Percentiles rank a stretch among this genome's conserved stretches.
phyloP scores from a whole-genome alignment of 2,888 invertebrate genomes.

The Drosophila pseudotakahashii region DNA sequence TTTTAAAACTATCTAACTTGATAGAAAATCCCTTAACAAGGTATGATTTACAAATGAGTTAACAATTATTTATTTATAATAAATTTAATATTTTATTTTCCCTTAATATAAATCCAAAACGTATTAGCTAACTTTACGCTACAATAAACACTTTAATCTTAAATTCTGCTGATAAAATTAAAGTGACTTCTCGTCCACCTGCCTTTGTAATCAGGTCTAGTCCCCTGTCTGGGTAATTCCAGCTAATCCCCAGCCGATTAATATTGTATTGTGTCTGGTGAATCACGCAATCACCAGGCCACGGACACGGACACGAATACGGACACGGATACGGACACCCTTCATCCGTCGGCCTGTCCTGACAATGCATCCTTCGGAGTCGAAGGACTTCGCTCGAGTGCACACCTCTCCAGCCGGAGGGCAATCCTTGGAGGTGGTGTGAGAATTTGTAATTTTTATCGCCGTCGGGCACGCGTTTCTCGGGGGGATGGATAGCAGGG shows the following conservation, averaged over 20 bases:
- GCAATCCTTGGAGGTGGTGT: slow-evolving; percentile 18
- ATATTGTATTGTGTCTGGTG: slow-evolving; percentile 42
- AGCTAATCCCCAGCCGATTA: slow-evolving; percentile 40
- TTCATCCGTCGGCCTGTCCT: slow-evolving; percentile 2
- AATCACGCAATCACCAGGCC: slow-evolving; percentile 42
- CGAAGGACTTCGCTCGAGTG: slow-evolving; percentile 58
- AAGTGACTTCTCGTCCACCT: slow-evolving; percentile 11
- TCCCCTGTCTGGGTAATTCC: slow-evolving; percentile 29
- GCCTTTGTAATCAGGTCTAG: slow-evolving; percentile 11
- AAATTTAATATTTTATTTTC: no score
- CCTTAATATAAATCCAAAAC: no score
- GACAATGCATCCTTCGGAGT: slow-evolving; percentile 44
- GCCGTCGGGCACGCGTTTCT: slow-evolving; percentile 63
- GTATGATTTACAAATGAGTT: no score
- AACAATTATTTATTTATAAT: no score
- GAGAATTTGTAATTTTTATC: slow-evolving; percentile 70
- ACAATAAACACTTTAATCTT: slow-evolving; percentile 9
- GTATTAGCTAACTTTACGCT: neutral
- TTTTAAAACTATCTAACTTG: neutral
- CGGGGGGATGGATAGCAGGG: neutral
- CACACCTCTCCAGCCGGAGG: slow-evolving; percentile 47
- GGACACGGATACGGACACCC: slow-evolving; percentile 36
- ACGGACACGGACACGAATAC: no score
- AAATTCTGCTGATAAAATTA: slow-evolving; percentile 3
- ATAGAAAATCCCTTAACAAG: neutral